Evolutionary conservation across 2,113 vertebrate species (phyloP).

Genomic region (Dendrocopos noguchii): DNA sequence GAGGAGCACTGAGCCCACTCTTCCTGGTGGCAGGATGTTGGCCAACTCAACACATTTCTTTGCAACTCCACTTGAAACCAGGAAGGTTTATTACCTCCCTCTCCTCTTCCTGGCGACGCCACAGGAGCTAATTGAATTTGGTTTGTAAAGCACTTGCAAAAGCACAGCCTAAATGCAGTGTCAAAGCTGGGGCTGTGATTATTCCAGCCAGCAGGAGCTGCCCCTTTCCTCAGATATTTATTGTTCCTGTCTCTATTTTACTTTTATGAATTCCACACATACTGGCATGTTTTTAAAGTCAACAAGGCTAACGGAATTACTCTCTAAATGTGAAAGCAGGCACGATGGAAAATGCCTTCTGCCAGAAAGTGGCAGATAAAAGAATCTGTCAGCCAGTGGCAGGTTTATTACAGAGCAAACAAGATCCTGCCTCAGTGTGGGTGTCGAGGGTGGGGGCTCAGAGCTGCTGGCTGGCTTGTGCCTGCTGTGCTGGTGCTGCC

Average conservation of each 20-base stretch:
- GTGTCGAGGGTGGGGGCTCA: not conserved
- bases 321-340: conserved; percentile 38
- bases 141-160: conserved; percentile 70
- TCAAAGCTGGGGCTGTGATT: conserved; percentile 49
- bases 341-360: conserved; percentile 53
- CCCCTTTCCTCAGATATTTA: conserved; percentile 66
- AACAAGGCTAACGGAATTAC: conserved; percentile 52
- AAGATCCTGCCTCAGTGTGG: not conserved
- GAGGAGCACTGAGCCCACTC: not conserved
- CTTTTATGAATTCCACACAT: conserved; percentile 68
- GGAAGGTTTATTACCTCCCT: conserved; percentile 52
- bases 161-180: conserved; percentile 62
- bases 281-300: conserved; percentile 63
- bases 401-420: conserved; percentile 31
- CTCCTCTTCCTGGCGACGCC: conserved; percentile 45
- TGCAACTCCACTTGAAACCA: conserved; percentile 33
- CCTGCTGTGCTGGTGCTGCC: fast-evolving
- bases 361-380: conserved; percentile 47
- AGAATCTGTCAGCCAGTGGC: conserved; percentile 19
- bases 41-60: conserved; percentile 31
- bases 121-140: conserved; percentile 65
- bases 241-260: conserved; percentile 64
- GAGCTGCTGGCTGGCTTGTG: not conserved
- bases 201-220: conserved; percentile 68
- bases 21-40: not conserved